Evolutionary conservation across 2,888 invertebrate genomes (phyloP).

Genomic region (Agrenia bidenticulata): DNA sequence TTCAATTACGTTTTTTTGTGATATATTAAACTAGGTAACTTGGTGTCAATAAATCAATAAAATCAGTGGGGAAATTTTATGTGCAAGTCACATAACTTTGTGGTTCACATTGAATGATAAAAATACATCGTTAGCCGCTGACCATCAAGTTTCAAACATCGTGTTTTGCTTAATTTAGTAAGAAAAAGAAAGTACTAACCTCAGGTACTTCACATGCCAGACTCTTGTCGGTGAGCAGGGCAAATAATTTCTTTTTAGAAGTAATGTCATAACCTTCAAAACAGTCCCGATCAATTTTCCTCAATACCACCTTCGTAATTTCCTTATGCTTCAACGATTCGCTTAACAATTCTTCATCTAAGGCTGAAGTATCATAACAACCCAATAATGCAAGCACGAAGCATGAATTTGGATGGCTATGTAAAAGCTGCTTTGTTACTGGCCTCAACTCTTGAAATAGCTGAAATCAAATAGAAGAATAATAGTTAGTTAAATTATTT

Average conservation of each 20-base stretch:
- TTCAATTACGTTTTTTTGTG: no score
- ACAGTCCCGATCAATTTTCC: conserved; percentile 35
- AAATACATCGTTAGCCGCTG: no score
- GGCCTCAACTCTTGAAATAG: conserved; percentile 10
- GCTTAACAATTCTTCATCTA: conserved; percentile 36
- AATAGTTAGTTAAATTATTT: neutral
- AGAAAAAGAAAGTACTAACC: no score
- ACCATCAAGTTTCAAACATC: no score
- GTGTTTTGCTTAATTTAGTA: no score
- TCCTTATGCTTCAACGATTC: conserved; percentile 32
- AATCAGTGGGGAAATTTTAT: no score
- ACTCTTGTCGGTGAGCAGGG: conserved; percentile 41
- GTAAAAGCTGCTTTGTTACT: conserved; percentile 32
- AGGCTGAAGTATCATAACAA: conserved; percentile 42
- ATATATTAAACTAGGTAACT: no score
- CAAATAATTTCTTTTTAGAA: conserved; percentile 39
- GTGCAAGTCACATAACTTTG: no score
- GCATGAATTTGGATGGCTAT: conserved; percentile 33
- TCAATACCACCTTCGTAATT: conserved; percentile 36
- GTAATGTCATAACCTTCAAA: conserved; percentile 23
- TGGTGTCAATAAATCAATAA: no score
- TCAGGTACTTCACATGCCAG: conserved; percentile 46
- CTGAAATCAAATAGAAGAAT: conserved; percentile 25
- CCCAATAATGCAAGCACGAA: conserved; percentile 39
- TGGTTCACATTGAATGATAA: no score